phyloP scores from a whole-genome alignment of 2,113 vertebrate genomes.

The Muntiacus reevesi region DNA sequence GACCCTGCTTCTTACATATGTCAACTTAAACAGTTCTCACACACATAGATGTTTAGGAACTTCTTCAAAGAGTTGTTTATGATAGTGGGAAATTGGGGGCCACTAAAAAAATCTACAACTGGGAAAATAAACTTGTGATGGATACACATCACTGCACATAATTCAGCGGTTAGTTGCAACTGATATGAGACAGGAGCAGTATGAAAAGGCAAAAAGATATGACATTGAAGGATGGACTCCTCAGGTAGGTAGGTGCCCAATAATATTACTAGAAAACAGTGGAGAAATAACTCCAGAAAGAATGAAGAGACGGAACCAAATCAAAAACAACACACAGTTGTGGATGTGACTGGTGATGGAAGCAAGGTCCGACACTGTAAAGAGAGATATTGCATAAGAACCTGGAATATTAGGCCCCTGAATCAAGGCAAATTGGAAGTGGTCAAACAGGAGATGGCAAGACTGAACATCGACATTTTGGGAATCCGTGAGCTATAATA shows the following conservation, averaged over 20 bases:
- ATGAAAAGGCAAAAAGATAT: neutral
- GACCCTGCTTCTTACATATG: neutral
- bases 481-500: neutral
- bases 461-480: rapidly evolving
- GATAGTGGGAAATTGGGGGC: rapidly evolving
- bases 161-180: neutral
- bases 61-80: neutral
- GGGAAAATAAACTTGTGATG: neutral
- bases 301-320: neutral
- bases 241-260: neutral
- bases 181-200: neutral
- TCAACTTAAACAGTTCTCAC: neutral
- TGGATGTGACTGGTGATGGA: neutral
- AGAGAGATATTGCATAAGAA: neutral
- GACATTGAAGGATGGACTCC: neutral
- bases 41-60: neutral
- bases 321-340: neutral
- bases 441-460: neutral
- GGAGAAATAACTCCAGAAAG: neutral
- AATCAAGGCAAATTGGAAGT: neutral
- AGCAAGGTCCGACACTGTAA: neutral
- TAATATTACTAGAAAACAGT: neutral
- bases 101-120: neutral
- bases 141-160: neutral
- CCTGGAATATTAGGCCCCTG: neutral